Evolutionary conservation across 2,797 vertebrate genomes (phyloP).

Genomic region (Corythornis leucogaster): DNA sequence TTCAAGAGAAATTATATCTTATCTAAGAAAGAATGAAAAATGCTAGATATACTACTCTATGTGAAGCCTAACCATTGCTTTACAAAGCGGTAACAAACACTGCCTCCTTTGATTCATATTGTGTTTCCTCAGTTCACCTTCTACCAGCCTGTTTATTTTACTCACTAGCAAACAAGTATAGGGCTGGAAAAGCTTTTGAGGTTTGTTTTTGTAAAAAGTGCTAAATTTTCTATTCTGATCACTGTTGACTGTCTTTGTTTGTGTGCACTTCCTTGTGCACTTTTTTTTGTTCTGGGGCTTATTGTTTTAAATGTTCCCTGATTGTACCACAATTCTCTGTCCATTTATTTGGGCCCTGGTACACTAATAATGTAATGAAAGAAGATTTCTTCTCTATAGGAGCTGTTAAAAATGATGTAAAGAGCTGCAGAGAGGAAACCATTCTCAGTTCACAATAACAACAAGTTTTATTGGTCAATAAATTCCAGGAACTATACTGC

Average conservation of each 20-base stretch:
- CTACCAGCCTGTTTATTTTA: conserved; percentile 50
- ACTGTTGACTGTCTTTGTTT: neutral
- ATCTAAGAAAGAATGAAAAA: conserved; percentile 53
- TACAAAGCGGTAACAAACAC: conserved; percentile 43
- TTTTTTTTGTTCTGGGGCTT: neutral
- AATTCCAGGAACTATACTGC: conserved; percentile 53
- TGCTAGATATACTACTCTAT: neutral
- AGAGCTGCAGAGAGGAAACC: conserved; percentile 48
- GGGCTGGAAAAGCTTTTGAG: conserved; percentile 50
- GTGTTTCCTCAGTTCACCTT: conserved; percentile 41
- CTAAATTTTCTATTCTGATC: conserved; percentile 32
- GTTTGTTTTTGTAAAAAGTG: conserved; percentile 47
- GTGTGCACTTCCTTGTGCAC: neutral
- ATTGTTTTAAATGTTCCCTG: neutral
- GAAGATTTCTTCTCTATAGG: conserved; percentile 32
- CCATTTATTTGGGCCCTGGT: conserved; percentile 49
- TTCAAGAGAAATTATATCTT: conserved; percentile 59
- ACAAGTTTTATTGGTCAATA: conserved; percentile 63
- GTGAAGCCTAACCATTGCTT: neutral
- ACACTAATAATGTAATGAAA: conserved; percentile 41
- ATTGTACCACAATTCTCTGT: conserved; percentile 56
- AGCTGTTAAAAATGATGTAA: conserved; percentile 55
- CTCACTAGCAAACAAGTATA: conserved; percentile 53
- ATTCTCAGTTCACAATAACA: conserved; percentile 62
- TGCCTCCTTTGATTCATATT: conserved; percentile 51